A percentile compares a stretch with the other conserved stretches of the same genome.
Conservation (phyloP, 2,888 invertebrate species). For the Xylota segnis region DNA sequence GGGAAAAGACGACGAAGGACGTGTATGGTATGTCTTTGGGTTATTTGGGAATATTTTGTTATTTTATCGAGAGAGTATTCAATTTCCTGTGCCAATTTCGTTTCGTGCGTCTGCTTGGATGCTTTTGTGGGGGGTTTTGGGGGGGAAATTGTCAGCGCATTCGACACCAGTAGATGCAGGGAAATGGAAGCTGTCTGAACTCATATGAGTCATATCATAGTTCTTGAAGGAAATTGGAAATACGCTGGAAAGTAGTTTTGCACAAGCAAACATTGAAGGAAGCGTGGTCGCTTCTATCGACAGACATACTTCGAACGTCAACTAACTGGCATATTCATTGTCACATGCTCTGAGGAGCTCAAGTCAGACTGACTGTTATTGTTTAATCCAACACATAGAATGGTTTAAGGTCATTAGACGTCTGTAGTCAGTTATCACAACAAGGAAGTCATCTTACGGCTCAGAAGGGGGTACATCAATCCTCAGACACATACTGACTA, state of each 20-base stretch:
- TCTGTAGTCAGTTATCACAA: no score
- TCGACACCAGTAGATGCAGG: slow-evolving; percentile 1
- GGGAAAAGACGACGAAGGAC: not conserved
- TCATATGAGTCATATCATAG: not conserved
- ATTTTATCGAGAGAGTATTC: slow-evolving; percentile 27
- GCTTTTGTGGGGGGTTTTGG: not conserved
- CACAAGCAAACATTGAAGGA: no score
- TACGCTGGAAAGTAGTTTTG: not conserved
- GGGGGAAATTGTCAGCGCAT: not conserved
- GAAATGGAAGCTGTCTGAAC: slow-evolving; percentile 3
- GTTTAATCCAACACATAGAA: no score
- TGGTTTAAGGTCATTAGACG: no score
- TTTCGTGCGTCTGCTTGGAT: slow-evolving; percentile 13
- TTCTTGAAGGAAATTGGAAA: not conserved
- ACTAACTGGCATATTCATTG: no score
- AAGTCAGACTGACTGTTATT: no score
- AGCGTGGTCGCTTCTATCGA: no score
- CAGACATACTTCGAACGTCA: no score
- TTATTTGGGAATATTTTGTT: slow-evolving; percentile 44
- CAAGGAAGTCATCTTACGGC: no score
- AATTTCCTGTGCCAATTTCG: slow-evolving; percentile 43
- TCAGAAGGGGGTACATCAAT: no score
- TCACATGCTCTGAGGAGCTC: no score
- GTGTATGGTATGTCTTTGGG: not conserved
- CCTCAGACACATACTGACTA: no score